phyloP scores from a whole-genome alignment of 2,888 invertebrate genomes.

The Lagria hirta region DNA sequence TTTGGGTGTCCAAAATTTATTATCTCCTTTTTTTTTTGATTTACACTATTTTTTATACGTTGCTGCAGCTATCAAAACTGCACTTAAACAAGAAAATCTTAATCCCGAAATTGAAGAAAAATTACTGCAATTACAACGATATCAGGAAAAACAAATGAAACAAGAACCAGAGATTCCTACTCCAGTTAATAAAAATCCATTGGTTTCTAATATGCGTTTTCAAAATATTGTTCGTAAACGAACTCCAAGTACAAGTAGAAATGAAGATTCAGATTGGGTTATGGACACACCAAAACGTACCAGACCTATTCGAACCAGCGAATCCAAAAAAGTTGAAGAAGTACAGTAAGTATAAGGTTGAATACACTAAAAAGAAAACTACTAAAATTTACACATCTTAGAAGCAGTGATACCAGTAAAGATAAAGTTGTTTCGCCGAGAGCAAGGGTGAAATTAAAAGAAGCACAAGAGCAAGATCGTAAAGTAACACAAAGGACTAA shows the following conservation, averaged over 20 bases:
- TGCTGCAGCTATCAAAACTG: conserved; percentile 80
- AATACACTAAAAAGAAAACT: too few species aligned
- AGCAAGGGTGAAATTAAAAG: conserved; percentile 48
- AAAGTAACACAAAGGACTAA: conserved; percentile 61
- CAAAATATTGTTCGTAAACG: conserved; percentile 48
- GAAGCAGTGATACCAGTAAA: conserved; percentile 28
- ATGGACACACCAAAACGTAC: conserved; percentile 54
- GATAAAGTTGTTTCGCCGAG: conserved; percentile 48
- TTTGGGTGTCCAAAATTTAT: conserved; percentile 41
- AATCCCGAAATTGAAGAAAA: conserved; percentile 94
- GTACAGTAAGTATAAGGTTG: conserved; percentile 43
- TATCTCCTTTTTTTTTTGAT: conserved; percentile 27
- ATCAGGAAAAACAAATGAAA: conserved; percentile 79
- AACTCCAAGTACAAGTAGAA: conserved; percentile 46
- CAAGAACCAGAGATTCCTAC: conserved; percentile 55
- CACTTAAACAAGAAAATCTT: conserved; percentile 86
- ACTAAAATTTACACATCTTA: too few species aligned
- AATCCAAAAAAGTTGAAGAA: conserved; percentile 46
- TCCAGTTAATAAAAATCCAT: conserved; percentile 36
- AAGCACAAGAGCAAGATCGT: conserved; percentile 56
- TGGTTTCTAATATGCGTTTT: conserved; percentile 41
- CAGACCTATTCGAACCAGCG: conserved; percentile 42
- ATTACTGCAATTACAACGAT: conserved; percentile 80
- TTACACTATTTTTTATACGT: conserved; percentile 10
- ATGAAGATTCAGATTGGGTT: conserved; percentile 55